Evolutionary conservation across 2,113 vertebrate species (phyloP).

Genomic region (Cynocephalus volans): DNA sequence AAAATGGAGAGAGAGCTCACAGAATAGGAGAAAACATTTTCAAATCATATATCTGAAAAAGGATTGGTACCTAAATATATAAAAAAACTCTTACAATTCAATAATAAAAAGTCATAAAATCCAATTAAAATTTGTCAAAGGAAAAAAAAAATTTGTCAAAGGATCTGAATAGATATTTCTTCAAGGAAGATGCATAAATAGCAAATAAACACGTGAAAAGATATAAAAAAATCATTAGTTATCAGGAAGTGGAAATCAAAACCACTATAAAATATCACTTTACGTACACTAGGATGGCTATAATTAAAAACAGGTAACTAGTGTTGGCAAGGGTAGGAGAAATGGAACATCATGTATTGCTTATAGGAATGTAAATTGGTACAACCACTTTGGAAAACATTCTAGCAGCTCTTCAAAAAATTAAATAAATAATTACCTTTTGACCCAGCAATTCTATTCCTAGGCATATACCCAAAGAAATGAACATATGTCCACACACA

Average conservation of each 20-base stretch:
- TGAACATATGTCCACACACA: not conserved
- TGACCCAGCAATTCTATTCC: not conserved
- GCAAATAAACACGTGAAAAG: not conserved
- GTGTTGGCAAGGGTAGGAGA: not conserved
- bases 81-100: not conserved
- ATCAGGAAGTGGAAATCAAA: not conserved
- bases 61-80: not conserved
- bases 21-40: not conserved
- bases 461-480: not conserved
- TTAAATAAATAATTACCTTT: not conserved
- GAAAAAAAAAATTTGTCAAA: not conserved
- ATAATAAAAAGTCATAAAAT: not conserved
- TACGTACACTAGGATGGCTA: not conserved
- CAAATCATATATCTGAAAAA: not conserved
- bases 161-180: not conserved
- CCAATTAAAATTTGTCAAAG: not conserved
- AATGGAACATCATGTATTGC: not conserved
- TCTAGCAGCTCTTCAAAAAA: not conserved
- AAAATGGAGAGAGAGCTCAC: not conserved
- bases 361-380: not conserved
- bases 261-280: not conserved
- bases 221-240: not conserved
- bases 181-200: not conserved
- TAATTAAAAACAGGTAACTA: not conserved
- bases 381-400: not conserved